Evolutionary conservation across 1,140 invertebrate species (phyloP).

Genomic region (Caenorhabditis elegans): WBcel235 BX284606.5:15219501-15220000

Average conservation of each 20-base stretch:
- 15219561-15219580: too few relatives aligned
- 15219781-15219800: neutral
- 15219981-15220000: too few relatives aligned
- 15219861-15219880: constrained; percentile 31
- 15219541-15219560: too few relatives aligned
- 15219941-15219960: constrained; percentile 1
- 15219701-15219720: constrained; percentile 14
- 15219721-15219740: neutral
- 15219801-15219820: too few relatives aligned
- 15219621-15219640: neutral
- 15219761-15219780: neutral
- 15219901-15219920: constrained; percentile 36
- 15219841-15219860: neutral
- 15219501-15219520: too few relatives aligned
- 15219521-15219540: too few relatives aligned
- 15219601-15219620: too few relatives aligned
- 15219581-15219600: too few relatives aligned
- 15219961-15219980: constrained; percentile 26
- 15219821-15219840: neutral
- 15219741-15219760: neutral
- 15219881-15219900: constrained; percentile 24
- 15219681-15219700: neutral
- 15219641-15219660: neutral
- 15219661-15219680: constrained; percentile 12
- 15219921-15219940: constrained; percentile 22